Evolutionary conservation across 2,113 vertebrate species (phyloP).

Genomic region (Heterotilapia buettikoferi): DNA sequence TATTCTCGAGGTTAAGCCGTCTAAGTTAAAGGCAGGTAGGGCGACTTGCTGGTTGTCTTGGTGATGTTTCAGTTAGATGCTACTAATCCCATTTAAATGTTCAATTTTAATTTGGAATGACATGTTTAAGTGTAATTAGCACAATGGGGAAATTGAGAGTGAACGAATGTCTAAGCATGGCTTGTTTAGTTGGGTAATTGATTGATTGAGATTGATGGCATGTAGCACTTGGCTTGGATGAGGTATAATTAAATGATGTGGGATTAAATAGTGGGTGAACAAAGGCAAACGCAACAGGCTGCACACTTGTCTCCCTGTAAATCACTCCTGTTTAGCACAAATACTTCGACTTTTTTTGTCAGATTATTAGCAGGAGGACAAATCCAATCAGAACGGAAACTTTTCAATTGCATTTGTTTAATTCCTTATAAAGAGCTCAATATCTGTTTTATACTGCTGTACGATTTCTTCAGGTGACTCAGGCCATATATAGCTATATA

Average conservation of each 20-base stretch:
- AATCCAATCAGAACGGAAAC: background rate
- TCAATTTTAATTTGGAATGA: slow-evolving; percentile 64
- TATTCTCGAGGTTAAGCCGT: background rate
- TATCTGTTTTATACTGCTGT: background rate
- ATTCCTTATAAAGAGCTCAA: background rate
- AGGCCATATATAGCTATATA: background rate
- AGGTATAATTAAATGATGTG: slow-evolving; percentile 64
- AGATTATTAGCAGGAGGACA: background rate
- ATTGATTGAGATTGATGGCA: slow-evolving; percentile 72
- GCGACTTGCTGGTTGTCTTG: background rate
- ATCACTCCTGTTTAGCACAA: background rate
- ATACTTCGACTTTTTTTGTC: background rate
- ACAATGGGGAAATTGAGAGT: slow-evolving; percentile 64
- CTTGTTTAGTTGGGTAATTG: slow-evolving; percentile 68
- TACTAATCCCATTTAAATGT: slow-evolving; percentile 60
- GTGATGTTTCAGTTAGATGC: slow-evolving; percentile 52
- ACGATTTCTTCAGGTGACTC: background rate
- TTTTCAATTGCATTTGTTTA: background rate
- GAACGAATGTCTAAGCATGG: slow-evolving; percentile 60
- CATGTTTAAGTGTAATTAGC: slow-evolving; percentile 68
- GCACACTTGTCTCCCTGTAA: background rate
- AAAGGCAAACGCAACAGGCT: slow-evolving; percentile 28
- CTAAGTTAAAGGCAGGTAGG: background rate
- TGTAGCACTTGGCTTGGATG: slow-evolving; percentile 56
- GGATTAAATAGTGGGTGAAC: slow-evolving; percentile 56